Evolutionary conservation across 2,888 invertebrate genomes (phyloP).

Genomic region (Ennomos fuscantarius): DNA sequence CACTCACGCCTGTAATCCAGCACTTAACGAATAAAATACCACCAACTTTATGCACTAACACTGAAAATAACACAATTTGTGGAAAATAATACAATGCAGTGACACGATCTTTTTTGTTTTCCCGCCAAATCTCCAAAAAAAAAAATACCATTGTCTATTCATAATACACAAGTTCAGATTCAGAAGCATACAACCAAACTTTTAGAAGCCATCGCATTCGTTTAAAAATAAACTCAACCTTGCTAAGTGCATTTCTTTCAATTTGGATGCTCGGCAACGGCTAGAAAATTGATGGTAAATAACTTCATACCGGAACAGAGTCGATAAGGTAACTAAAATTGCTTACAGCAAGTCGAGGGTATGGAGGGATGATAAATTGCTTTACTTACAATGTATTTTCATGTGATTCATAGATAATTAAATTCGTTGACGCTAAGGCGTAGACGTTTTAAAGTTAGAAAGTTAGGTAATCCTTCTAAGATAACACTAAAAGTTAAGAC

Average conservation of each 20-base stretch:
- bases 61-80: too few species aligned
- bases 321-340: conserved; percentile 54
- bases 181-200: neutral
- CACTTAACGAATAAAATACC: too few species aligned
- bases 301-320: conserved; percentile 34
- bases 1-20: too few species aligned
- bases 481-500: too few species aligned
- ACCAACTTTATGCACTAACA: too few species aligned
- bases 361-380: conserved; percentile 29
- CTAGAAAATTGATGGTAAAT: conserved; percentile 39
- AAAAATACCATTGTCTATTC: too few species aligned
- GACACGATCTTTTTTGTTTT: too few species aligned
- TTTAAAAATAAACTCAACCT: conserved; percentile 12
- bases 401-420: conserved; percentile 2
- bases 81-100: too few species aligned
- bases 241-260: conserved; percentile 7
- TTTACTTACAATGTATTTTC: conserved; percentile 11
- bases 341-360: conserved; percentile 42
- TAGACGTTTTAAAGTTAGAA: neutral
- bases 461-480: too few species aligned
- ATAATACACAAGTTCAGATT: too few species aligned
- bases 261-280: conserved; percentile 13
- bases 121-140: too few species aligned
- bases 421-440: neutral
- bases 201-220: neutral